Evolutionary conservation across 2,888 invertebrate species (phyloP).

Genomic region (Orthonychiurus folsomi): DNA sequence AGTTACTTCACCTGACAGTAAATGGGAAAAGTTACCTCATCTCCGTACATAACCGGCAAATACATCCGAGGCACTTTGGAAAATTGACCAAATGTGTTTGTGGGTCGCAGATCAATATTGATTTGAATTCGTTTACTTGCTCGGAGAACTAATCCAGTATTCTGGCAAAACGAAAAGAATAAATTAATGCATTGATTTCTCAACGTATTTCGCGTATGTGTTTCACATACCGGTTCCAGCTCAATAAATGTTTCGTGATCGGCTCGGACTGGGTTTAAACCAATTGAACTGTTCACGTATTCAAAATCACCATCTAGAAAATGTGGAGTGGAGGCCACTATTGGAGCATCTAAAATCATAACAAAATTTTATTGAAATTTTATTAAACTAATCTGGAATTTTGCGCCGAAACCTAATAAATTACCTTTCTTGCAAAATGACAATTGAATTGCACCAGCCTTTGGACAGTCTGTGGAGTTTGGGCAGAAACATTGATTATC

Average conservation of each 20-base stretch:
- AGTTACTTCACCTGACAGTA: no score
- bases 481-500: conserved; percentile 30
- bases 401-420: background rate
- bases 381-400: background rate
- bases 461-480: conserved; percentile 5
- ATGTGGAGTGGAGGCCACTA: conserved; percentile 19
- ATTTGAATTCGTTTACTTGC: conserved; percentile 34
- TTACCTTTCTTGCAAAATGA: conserved; percentile 21
- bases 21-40: conserved; percentile 27
- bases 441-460: conserved; percentile 21
- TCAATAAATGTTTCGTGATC: conserved; percentile 20
- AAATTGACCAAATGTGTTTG: conserved; percentile 13
- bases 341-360: conserved; percentile 20
- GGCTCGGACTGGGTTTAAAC: conserved; percentile 9
- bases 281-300: conserved; percentile 9
- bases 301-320: conserved; percentile 13
- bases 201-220: no score
- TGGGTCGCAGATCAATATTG: conserved; percentile 29
- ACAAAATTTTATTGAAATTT: conserved; percentile 3
- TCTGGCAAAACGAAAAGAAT: conserved; percentile 20
- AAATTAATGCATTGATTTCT: background rate
- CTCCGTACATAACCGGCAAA: conserved; percentile 36
- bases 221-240: conserved; percentile 19
- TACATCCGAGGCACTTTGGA: conserved; percentile 24
- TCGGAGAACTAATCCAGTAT: conserved; percentile 30